phyloP scores from a whole-genome alignment of 2,888 invertebrate genomes.

The Entomobrya proxima region DNA sequence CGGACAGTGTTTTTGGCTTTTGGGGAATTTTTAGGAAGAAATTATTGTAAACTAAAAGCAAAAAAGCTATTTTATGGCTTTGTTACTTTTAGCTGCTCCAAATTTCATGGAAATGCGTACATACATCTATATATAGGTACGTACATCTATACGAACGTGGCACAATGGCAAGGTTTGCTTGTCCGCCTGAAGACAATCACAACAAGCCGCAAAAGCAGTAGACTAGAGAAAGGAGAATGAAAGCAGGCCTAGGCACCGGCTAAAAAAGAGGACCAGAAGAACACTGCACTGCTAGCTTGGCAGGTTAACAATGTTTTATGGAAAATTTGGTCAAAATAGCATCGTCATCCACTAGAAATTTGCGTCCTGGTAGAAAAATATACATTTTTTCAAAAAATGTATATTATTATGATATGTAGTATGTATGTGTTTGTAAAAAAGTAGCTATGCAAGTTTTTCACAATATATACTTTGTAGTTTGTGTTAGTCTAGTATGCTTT shows the following conservation, averaged over 20 bases:
- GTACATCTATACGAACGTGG: not conserved
- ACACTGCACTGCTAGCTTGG: not conserved
- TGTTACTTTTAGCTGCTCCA: not conserved
- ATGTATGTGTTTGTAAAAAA: not conserved
- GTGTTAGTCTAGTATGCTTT: constrained; percentile 1
- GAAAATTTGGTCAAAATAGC: not conserved
- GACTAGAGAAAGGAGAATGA: not conserved
- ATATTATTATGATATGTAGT: not conserved
- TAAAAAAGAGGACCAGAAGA: not conserved
- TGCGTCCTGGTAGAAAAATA: constrained; percentile 6
- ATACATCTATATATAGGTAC: not conserved
- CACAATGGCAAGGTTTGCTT: constrained; percentile 16
- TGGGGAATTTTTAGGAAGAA: constrained; percentile 37
- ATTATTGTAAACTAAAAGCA: constrained; percentile 33
- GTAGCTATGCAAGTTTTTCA: constrained; percentile 28
- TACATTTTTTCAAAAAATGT: constrained; percentile 16
- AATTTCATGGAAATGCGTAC: too few species aligned
- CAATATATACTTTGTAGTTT: not conserved
- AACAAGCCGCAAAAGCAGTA: constrained; percentile 26
- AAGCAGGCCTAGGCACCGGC: not conserved
- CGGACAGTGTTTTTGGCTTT: constrained; percentile 41
- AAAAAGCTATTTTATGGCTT: constrained; percentile 11
- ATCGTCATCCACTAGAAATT: not conserved
- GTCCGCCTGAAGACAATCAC: constrained; percentile 39
- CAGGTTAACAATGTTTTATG: not conserved